phyloP scores from a whole-genome alignment of 2,888 invertebrate species.

The Ceramica pisi region DNA sequence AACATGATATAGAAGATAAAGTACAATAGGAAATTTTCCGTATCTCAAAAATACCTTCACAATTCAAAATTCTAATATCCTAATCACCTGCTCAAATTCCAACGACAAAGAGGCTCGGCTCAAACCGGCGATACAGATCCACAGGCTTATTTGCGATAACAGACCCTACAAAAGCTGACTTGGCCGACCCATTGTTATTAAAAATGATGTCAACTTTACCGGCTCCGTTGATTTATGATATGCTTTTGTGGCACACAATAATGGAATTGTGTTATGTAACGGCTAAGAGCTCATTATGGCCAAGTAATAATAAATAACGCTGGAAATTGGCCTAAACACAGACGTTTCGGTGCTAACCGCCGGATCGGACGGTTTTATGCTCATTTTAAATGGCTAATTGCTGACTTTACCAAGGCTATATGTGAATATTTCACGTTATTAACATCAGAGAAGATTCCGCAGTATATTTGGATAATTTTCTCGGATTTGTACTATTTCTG shows the following conservation, averaged over 20 bases:
- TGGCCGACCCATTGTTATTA: slow-evolving; percentile 79
- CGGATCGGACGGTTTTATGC: slow-evolving; percentile 52
- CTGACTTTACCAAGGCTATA: slow-evolving; percentile 33
- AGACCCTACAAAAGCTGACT: slow-evolving; percentile 71
- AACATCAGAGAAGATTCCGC: slow-evolving; percentile 35
- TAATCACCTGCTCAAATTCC: slow-evolving; percentile 49
- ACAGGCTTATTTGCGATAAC: slow-evolving; percentile 60
- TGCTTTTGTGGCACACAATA: slow-evolving; percentile 77
- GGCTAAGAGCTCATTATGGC: slow-evolving; percentile 79
- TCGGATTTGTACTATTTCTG: slow-evolving; percentile 30
- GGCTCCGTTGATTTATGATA: slow-evolving; percentile 80
- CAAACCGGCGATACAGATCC: slow-evolving; percentile 49
- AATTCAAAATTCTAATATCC: slow-evolving; percentile 47
- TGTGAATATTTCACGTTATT: slow-evolving; percentile 50
- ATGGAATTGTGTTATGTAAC: slow-evolving; percentile 81
- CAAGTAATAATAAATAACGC: slow-evolving; percentile 76
- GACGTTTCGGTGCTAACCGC: slow-evolving; percentile 55
- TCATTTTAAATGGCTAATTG: slow-evolving; percentile 64
- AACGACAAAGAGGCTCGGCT: slow-evolving; percentile 41
- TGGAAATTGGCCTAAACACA: slow-evolving; percentile 65
- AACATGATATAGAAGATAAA: slow-evolving; percentile 21
- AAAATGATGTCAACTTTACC: slow-evolving; percentile 85
- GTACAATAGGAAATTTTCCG: slow-evolving; percentile 29
- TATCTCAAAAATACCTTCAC: slow-evolving; percentile 28
- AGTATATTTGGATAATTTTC: slow-evolving; percentile 38